Conservation (phyloP, 1,140 invertebrate species). For the Goniozus legneri region DNA sequence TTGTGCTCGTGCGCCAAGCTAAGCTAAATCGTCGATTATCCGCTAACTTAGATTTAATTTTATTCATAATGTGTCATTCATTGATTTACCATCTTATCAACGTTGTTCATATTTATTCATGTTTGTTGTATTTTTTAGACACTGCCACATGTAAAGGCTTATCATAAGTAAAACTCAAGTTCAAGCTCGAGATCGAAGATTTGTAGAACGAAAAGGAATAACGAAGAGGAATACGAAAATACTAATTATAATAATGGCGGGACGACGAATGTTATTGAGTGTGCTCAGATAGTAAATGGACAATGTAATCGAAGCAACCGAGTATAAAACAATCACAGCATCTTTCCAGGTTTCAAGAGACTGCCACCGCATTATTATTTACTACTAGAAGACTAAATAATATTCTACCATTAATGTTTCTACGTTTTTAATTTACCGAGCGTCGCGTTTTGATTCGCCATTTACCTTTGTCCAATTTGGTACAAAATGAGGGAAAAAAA, state of each 20-base stretch:
- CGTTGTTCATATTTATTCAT: too few species aligned
- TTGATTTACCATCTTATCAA: too few species aligned
- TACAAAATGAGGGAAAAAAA: too few species aligned
- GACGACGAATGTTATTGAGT: too few species aligned
- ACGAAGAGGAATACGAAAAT: slow-evolving; percentile 13
- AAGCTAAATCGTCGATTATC: too few species aligned
- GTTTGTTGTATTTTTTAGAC: slow-evolving; percentile 47
- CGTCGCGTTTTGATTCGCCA: slow-evolving; percentile 38
- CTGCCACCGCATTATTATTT: slow-evolving; percentile 50
- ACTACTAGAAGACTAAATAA: slow-evolving; percentile 42
- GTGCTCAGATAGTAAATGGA: too few species aligned
- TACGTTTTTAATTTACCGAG: slow-evolving; percentile 51
- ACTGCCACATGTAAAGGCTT: slow-evolving; percentile 47
- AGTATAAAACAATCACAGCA: slow-evolving; percentile 47
- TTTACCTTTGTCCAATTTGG: too few species aligned
- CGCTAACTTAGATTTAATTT: too few species aligned
- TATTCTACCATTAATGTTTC: slow-evolving; percentile 52
- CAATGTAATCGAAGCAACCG: slow-evolving; percentile 39
- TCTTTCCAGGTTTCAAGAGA: slow-evolving; percentile 53
- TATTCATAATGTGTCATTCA: too few species aligned
- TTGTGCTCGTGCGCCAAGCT: too few species aligned
- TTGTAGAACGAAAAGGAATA: slow-evolving; percentile 15
- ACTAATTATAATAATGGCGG: too few species aligned
- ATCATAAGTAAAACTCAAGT: slow-evolving; percentile 39
- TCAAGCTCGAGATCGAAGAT: slow-evolving; percentile 23